Evolutionary conservation across 2,797 vertebrate genomes (phyloP), one percentile per base, ranked within the genome.

Genomic region (Halcyon leucocephala): DNA sequence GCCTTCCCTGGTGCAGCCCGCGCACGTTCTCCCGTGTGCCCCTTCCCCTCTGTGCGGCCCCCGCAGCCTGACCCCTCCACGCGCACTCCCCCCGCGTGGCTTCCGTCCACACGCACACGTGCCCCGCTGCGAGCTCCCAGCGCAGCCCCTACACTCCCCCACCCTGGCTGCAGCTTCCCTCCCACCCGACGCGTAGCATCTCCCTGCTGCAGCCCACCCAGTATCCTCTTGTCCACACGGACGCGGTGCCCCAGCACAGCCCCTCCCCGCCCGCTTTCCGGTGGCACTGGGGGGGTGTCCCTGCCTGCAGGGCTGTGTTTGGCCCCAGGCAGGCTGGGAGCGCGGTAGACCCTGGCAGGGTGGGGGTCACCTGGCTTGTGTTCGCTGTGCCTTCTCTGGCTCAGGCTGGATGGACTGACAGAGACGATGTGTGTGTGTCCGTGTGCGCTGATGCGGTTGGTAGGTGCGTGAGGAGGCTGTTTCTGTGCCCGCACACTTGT

Each of bases 181-280:
- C 44, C 10, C 19, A 10, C 6, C 25, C 22, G 24, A 3, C 7
- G 16, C 7, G 2, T 28, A 9, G 0, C 16, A 6, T 28, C 42
- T 37, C 61, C 14, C 25, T 48, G 41, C 52, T 67, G 41, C n/a
- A 48, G 57, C n/a, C 37, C 24, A 5, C 26, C 18, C 22, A 0
- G 2, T n/a, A 28, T 41, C 37, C 44, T 42, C 8, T 0, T 6
- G 11, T n/a, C 5, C 25, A 1, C 25, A 6, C 11, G 14, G 8
- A 12, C 18, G 1, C 10, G 12, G 24, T 35, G 15, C 8, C 26
- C 11, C 31, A 9, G 39, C 15, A 3, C 21, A 14, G 60, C 55
- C 20, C 18, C 51, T 0, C 16, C 2, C 42, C 39, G 25, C 24
- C 4, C 12, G 9, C 74, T 86, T 22, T 6, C 17, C 7, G 2